phyloP scores from a whole-genome alignment of 2,797 vertebrate genomes.

The Tinamus major region DNA sequence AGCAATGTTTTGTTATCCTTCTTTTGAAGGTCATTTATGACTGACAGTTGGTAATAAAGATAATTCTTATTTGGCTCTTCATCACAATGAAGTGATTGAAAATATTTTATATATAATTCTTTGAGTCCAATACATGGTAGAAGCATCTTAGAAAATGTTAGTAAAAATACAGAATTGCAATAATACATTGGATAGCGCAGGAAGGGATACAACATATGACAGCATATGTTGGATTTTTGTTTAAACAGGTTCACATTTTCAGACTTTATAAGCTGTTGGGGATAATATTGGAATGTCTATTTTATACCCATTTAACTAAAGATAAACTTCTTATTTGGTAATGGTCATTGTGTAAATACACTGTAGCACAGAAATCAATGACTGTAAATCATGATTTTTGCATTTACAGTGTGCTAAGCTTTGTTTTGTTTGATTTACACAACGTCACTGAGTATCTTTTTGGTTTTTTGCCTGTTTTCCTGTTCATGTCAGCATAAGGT shows the following conservation, averaged over 20 bases:
- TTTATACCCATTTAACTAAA: conserved; percentile 15
- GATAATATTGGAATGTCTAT: neutral
- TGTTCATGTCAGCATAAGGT: neutral
- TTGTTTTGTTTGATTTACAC: neutral
- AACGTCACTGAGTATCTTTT: neutral
- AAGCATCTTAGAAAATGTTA: neutral
- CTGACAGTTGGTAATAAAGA: neutral
- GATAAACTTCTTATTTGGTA: neutral
- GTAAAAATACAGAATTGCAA: neutral
- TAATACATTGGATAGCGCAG: neutral
- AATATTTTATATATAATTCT: neutral
- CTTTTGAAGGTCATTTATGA: conserved; percentile 22
- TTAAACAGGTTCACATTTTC: conserved; percentile 29
- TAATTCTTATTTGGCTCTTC: conserved; percentile 25
- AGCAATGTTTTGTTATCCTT: neutral
- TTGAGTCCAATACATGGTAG: neutral
- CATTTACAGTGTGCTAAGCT: neutral
- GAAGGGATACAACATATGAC: neutral
- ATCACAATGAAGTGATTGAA: neutral
- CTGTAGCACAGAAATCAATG: neutral
- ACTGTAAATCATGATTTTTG: neutral
- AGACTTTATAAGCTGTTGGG: conserved; percentile 6
- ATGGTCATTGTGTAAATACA: neutral
- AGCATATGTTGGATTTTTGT: neutral
- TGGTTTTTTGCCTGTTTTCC: neutral